A percentile compares a stretch with the other conserved stretches of the same genome.
Conservation (phyloP, 2,888 invertebrate genomes). For the Latheticus oryzae region DNA sequence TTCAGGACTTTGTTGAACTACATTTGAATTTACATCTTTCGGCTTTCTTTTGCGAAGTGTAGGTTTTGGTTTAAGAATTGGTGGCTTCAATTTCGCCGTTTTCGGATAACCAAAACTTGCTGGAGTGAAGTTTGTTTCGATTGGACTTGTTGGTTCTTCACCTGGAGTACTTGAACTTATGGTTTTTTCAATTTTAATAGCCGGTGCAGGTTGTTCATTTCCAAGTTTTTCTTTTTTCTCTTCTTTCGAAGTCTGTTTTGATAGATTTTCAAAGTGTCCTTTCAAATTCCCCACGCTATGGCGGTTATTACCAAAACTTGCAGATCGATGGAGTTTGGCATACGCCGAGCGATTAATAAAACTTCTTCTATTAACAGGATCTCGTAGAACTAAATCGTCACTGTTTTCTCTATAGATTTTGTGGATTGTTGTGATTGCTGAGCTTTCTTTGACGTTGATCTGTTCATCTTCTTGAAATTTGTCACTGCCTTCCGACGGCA, state of each 20-base stretch:
- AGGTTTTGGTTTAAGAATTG: constrained; percentile 34
- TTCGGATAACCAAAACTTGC: constrained; percentile 55
- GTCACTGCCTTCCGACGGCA: constrained; percentile 13
- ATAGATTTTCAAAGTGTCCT: constrained; percentile 48
- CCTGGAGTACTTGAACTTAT: constrained; percentile 30
- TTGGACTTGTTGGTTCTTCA: too few relatives aligned
- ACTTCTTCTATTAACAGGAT: constrained; percentile 47
- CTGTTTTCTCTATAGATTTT: constrained; percentile 23
- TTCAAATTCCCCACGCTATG: constrained; percentile 49
- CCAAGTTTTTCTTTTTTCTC: constrained; percentile 21
- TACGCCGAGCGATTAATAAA: constrained; percentile 52
- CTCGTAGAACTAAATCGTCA: constrained; percentile 46
- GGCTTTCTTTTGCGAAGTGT: constrained; percentile 2
- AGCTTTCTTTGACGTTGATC: constrained; percentile 16
- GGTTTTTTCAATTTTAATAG: constrained; percentile 47
- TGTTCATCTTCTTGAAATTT: constrained; percentile 6
- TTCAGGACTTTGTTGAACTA: constrained; percentile 8
- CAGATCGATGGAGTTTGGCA: constrained; percentile 52
- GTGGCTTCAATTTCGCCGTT: constrained; percentile 42
- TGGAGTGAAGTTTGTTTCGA: constrained; percentile 53
- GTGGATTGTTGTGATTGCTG: constrained; percentile 31
- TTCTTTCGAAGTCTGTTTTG: constrained; percentile 24
- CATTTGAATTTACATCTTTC: constrained; percentile 54
- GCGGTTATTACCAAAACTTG: constrained; percentile 44
- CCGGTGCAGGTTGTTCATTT: constrained; percentile 24